These are phyloP conservation scores for Galaxea fascicularis DNA, from an alignment of 92 coral and sea anemone species.

Conservation along the genomic window DNA sequence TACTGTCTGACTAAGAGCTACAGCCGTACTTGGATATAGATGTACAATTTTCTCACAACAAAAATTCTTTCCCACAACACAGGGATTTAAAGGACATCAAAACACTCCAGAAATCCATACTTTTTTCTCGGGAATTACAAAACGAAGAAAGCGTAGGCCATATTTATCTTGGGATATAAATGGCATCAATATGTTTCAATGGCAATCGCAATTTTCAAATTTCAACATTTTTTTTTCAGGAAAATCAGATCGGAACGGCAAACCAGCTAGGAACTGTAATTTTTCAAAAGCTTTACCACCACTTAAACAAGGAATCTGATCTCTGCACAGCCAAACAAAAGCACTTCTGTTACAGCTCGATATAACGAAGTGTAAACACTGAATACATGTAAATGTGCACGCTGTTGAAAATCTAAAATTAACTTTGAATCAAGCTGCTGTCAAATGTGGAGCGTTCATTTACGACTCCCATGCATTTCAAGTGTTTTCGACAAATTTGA, in stretches of 20 bases:
- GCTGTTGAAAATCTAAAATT: conserved; percentile 3
- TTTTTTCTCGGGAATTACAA: too few relatives aligned
- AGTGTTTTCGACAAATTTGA: background rate
- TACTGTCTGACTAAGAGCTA: background rate
- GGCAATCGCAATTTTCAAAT: too few relatives aligned
- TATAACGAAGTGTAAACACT: conserved; percentile 27
- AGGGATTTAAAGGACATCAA: background rate
- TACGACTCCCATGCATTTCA: background rate
- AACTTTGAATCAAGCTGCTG: conserved; percentile 16
- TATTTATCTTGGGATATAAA: too few relatives aligned
- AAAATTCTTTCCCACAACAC: background rate
- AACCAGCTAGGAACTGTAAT: background rate
- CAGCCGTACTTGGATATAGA: background rate
- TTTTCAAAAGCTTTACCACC: background rate
- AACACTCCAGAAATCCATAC: background rate
- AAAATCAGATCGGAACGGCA: too few relatives aligned
- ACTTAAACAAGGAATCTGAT: background rate
- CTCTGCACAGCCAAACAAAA: background rate
- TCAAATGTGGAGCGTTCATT: background rate
- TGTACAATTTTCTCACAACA: background rate
- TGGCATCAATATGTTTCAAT: too few relatives aligned
- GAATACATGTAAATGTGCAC: conserved; percentile 12
- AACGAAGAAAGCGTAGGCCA: too few relatives aligned
- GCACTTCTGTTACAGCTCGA: conserved; percentile 4
- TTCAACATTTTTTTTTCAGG: too few relatives aligned